Evolutionary conservation across 1,140 invertebrate species (phyloP).

Genomic region (Polypedilum vanderplanki): DNA sequence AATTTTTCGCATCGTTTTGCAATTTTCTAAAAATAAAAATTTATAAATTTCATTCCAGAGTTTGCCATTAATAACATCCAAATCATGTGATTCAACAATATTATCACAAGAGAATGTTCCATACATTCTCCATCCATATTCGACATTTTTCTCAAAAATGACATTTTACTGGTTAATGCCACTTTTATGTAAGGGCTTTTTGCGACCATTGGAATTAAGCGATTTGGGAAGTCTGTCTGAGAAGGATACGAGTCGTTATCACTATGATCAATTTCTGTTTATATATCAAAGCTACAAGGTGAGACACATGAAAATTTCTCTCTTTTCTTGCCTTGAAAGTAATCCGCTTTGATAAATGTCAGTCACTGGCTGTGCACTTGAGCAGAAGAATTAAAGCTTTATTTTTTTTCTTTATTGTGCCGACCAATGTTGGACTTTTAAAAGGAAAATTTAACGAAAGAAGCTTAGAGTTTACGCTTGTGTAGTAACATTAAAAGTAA

Average conservation of each 20-base stretch:
- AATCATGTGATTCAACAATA: background rate
- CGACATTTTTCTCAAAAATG: conserved; percentile 61
- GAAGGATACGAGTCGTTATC: conserved; percentile 48
- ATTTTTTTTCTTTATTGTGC: too few relatives aligned
- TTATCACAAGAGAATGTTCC: conserved; percentile 36
- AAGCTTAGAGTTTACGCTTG: too few relatives aligned
- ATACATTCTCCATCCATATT: conserved; percentile 50
- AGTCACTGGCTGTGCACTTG: too few relatives aligned
- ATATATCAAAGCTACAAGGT: conserved; percentile 37
- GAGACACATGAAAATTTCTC: conserved; percentile 30
- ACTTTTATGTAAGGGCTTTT: conserved; percentile 59
- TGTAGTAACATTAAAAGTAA: too few relatives aligned
- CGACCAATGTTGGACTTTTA: too few relatives aligned
- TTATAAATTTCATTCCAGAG: background rate
- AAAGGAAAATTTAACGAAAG: too few relatives aligned
- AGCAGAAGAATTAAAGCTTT: too few relatives aligned
- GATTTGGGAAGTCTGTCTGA: conserved; percentile 64
- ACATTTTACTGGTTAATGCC: conserved; percentile 72
- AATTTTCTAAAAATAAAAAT: background rate
- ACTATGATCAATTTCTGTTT: conserved; percentile 43
- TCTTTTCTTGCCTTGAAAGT: too few relatives aligned
- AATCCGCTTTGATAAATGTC: too few relatives aligned
- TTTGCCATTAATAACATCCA: conserved; percentile 16
- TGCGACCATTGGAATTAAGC: conserved; percentile 55
- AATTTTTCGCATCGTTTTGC: background rate